Conservation (phyloP, 2,113 vertebrate genomes). For the Sisor rabdophorus region DNA sequence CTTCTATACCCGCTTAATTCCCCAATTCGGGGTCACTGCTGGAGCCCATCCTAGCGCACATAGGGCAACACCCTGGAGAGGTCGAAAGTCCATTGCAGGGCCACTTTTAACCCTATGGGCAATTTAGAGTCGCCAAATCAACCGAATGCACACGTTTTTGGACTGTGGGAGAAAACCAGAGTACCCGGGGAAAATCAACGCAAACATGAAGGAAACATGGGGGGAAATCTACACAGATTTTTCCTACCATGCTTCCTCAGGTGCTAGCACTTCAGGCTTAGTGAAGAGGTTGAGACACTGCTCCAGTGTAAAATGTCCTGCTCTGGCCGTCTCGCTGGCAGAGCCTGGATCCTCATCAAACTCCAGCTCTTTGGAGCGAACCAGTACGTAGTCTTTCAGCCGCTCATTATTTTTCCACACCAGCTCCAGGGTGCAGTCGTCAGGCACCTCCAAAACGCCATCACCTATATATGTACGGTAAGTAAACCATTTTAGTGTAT, state of each 20-base stretch:
- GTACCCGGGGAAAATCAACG: too few species aligned
- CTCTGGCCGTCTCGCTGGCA: conserved; percentile 85
- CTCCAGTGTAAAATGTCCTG: conserved; percentile 93
- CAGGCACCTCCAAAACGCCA: conserved; percentile 72
- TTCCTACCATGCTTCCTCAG: conserved; percentile 94
- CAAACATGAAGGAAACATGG: too few species aligned
- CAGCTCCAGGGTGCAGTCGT: conserved; percentile 82
- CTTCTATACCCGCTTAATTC: too few species aligned
- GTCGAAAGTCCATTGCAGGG: too few species aligned
- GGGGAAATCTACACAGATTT: too few species aligned
- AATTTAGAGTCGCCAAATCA: too few species aligned
- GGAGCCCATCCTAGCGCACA: too few species aligned
- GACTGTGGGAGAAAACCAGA: too few species aligned
- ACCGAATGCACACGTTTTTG: too few species aligned
- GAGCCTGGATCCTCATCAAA: conserved; percentile 88
- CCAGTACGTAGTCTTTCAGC: conserved; percentile 89
- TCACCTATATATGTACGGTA: conserved; percentile 69
- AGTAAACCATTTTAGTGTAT: not conserved
- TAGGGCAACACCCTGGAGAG: too few species aligned
- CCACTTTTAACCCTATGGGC: too few species aligned
- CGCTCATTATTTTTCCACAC: conserved; percentile 98
- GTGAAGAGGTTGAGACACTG: conserved; percentile 98
- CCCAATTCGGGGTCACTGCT: too few species aligned
- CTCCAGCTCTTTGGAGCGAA: conserved; percentile 93
- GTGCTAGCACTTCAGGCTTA: conserved; percentile 92